Conservation (phyloP, 2,888 invertebrate species). For the Tromatobia lineatoria region DNA sequence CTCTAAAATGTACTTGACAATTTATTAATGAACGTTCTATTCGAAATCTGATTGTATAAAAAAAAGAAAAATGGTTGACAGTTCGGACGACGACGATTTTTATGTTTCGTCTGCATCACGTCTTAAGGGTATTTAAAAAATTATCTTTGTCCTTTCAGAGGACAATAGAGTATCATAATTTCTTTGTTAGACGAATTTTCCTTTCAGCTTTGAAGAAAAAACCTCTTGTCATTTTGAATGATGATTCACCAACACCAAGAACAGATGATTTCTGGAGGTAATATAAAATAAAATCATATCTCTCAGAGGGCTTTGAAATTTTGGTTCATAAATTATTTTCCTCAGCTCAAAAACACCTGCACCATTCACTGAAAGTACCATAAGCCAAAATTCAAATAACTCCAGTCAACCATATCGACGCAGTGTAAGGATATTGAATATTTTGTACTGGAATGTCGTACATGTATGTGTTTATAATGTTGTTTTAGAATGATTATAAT, state of each 20-base stretch:
- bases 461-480: neutral
- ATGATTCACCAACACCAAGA: constrained; percentile 7
- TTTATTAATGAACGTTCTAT: neutral
- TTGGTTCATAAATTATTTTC: neutral
- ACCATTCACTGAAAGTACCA: neutral
- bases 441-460: too few species aligned
- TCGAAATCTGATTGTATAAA: neutral
- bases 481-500: neutral
- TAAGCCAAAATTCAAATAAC: neutral
- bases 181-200: neutral
- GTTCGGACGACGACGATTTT: constrained; percentile 65
- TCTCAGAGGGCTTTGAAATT: neutral
- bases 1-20: neutral
- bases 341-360: neutral
- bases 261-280: constrained; percentile 15
- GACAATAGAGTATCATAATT: neutral
- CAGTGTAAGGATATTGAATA: neutral
- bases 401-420: neutral
- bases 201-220: constrained; percentile 57
- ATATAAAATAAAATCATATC: neutral
- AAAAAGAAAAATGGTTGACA: constrained; percentile 42
- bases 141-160: neutral
- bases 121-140: constrained; percentile 56
- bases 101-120: constrained; percentile 64
- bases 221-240: neutral